Evolutionary conservation across 35 echinoderm and acorn worm genomes (phyloP).

Genomic region (Ophiothrix spiculata): DNA sequence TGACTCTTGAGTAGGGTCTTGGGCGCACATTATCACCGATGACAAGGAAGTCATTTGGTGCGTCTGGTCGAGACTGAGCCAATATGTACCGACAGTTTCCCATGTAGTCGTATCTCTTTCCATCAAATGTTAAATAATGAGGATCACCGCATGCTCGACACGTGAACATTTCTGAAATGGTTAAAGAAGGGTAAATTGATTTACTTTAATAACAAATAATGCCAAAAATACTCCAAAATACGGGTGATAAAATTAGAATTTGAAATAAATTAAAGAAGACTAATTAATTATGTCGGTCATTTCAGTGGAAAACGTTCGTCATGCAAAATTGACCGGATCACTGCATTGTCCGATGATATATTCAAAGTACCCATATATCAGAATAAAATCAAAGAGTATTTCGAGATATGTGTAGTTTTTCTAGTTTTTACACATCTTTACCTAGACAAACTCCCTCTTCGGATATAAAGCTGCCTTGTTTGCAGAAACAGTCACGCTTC

Average conservation of each 20-base stretch:
- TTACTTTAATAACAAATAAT: too few species aligned
- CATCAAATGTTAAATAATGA: neutral
- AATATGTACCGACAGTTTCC: neutral
- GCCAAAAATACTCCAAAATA: too few species aligned
- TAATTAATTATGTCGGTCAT: neutral
- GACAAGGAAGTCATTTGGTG: neutral
- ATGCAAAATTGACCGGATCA: too few species aligned
- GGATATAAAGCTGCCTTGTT: neutral
- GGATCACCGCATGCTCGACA: neutral
- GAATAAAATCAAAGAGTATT: too few species aligned
- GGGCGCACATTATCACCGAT: neutral
- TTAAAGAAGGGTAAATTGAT: too few species aligned
- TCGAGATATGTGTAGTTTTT: too few species aligned
- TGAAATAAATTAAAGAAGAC: neutral
- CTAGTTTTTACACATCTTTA: too few species aligned
- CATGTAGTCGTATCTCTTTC: neutral
- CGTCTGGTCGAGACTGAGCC: neutral
- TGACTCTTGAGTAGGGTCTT: neutral
- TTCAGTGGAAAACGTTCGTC: neutral
- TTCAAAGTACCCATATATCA: too few species aligned
- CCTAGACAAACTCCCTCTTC: neutral
- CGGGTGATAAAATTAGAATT: too few species aligned
- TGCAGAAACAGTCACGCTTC: neutral
- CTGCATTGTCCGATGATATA: too few species aligned
- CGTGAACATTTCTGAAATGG: neutral